Evolutionary conservation across 1,140 invertebrate genomes (phyloP), one percentile per base, ranked within the genome.

Genomic region (Goniozus legneri): DNA sequence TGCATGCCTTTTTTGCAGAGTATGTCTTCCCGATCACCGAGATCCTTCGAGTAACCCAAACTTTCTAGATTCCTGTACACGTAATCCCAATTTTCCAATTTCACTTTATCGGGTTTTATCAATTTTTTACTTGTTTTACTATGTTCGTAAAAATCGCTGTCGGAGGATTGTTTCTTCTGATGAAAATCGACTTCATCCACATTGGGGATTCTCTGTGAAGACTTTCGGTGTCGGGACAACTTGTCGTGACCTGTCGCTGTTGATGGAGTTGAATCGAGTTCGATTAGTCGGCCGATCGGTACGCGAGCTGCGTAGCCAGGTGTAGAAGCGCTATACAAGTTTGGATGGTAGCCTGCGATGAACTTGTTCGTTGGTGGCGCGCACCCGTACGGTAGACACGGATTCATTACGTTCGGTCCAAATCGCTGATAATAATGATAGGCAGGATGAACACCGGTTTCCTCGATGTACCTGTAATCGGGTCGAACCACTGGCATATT

Each of bases 41-140:
- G 63, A 67, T 86, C 82, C 58, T 86, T 86, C 2, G 80, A 82
- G 54, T 89, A 86, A 1, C 86, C 83, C 52, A 84, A 81, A 53
- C 80, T 86, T 47, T 88, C 84, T 3, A 89, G 69, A 67, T 87
- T 87, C 51, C 82, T 79, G 59, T 85, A 89, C 0, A 90, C 88
- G 62, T 87, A 89, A 61, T 87, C 85, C 87, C 87, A 89, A 36
- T 80, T 81, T 47, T 86, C 85, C 46, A 82, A 84, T 1, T 80
- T 81, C 44, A 62, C 56, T 4, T 43, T 62, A 20, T 60, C 47
- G 8, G 32, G 33, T 33, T 49, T 58, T 2, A 37, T 7, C 0
- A 35, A 19, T 31, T 60, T 62, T 30, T 56, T 71, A 1, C 62
- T 62, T 0, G 55, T 31, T 35, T 47, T 63, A 8, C 42, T 53